phyloP scores from a whole-genome alignment of 1,140 invertebrate species.

The Drosophila nikananu region DNA sequence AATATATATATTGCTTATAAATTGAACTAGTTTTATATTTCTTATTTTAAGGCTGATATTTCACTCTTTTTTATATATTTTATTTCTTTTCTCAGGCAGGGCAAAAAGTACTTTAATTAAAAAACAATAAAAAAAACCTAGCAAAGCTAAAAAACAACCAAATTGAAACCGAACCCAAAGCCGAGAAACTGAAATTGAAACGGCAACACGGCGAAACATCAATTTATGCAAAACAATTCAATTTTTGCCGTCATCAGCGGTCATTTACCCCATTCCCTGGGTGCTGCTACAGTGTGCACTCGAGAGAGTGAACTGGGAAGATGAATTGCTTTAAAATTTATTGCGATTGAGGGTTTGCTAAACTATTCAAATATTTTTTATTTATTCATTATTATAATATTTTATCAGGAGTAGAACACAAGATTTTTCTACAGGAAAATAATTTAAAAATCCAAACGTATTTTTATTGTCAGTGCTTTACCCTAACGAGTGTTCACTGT shows the following conservation, averaged over 20 bases:
- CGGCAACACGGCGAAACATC: constrained; percentile 48
- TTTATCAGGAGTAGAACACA: too few relatives aligned
- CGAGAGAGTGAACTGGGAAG: not conserved
- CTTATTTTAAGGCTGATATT: too few relatives aligned
- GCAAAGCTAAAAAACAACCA: not conserved
- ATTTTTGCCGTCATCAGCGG: constrained; percentile 68
- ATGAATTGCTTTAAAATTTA: too few relatives aligned
- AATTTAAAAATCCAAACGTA: too few relatives aligned
- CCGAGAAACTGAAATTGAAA: constrained; percentile 10
- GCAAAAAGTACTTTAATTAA: constrained; percentile 45
- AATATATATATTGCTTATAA: too few relatives aligned
- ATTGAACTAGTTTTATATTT: too few relatives aligned
- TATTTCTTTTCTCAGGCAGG: not conserved
- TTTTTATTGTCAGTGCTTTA: not conserved
- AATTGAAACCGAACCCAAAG: constrained; percentile 16
- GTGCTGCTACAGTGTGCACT: not conserved
- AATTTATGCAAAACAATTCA: constrained; percentile 81
- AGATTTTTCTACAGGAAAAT: too few relatives aligned
- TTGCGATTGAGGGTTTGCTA: too few relatives aligned
- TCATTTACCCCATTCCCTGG: constrained; percentile 64
- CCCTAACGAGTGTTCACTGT: not conserved
- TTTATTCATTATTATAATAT: too few relatives aligned
- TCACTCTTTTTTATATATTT: not conserved
- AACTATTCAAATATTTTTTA: too few relatives aligned
- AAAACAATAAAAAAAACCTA: constrained; percentile 10